These are phyloP conservation scores for Conus ventricosus DNA, from an alignment of 1,140 invertebrate genomes.

Conservation along the genomic window DNA sequence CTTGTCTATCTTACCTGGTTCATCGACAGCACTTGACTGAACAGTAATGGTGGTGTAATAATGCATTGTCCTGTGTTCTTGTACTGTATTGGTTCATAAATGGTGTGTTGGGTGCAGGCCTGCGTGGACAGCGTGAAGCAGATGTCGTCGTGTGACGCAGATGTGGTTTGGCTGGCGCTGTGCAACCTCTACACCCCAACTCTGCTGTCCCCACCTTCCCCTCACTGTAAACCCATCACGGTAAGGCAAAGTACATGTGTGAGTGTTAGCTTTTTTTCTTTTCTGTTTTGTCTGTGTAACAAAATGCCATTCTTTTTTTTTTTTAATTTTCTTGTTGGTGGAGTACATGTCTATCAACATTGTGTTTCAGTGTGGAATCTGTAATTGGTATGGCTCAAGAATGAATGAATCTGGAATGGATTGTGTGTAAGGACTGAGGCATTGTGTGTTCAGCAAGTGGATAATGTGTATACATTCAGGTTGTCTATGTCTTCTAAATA, in stretches of 20 bases:
- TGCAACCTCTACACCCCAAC: constrained; percentile 47
- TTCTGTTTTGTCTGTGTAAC: background rate
- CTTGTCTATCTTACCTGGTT: no score
- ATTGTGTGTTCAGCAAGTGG: no score
- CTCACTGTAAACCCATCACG: background rate
- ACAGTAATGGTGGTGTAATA: no score
- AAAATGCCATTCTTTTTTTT: no score
- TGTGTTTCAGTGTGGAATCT: background rate
- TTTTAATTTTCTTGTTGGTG: background rate
- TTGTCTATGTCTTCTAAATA: no score
- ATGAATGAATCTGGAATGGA: no score
- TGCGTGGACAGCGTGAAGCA: constrained; percentile 47
- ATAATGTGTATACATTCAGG: no score
- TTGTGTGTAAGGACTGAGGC: no score
- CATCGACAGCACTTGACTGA: no score
- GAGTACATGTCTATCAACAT: background rate
- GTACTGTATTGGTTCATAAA: no score
- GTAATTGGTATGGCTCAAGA: background rate
- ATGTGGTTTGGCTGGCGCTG: constrained; percentile 56
- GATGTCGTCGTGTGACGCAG: constrained; percentile 47
- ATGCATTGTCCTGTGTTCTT: no score
- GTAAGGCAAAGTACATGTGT: background rate
- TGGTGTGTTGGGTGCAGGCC: constrained; percentile 38
- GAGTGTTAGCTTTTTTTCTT: background rate
- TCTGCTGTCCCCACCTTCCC: constrained; percentile 44